Conservation (phyloP, 92 coral and sea anemone species). For the Zoanthus gigantus region DNA sequence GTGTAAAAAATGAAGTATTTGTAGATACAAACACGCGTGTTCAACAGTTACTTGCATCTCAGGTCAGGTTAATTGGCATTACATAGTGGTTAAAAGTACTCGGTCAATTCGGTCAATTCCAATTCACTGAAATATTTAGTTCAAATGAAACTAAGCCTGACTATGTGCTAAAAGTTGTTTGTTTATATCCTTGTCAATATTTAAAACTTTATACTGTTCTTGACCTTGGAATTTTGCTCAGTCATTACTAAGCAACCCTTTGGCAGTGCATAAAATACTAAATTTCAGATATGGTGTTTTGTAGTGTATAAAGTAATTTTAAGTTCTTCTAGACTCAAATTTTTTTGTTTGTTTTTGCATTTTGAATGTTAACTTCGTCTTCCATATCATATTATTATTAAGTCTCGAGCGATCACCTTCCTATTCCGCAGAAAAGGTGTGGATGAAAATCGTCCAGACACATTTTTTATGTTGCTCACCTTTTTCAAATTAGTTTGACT, state of each 20-base stretch:
- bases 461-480: neutral
- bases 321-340: neutral
- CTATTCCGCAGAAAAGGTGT: neutral
- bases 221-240: constrained; percentile 2
- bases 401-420: neutral
- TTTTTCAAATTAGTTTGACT: neutral
- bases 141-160: neutral
- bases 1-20: neutral
- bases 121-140: neutral
- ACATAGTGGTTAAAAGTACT: neutral
- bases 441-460: neutral
- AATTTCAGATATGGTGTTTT: neutral
- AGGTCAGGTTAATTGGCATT: neutral
- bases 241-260: neutral
- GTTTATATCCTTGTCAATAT: neutral
- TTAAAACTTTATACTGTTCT: neutral
- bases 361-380: neutral
- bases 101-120: neutral
- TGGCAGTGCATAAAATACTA: neutral
- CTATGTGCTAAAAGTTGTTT: neutral
- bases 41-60: neutral
- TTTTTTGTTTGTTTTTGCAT: neutral
- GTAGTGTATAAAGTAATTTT: neutral
- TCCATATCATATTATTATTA: neutral
- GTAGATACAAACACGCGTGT: neutral